Evolutionary conservation across 2,888 invertebrate genomes (phyloP).

Genomic region (Ferdinandea cuprea): DNA sequence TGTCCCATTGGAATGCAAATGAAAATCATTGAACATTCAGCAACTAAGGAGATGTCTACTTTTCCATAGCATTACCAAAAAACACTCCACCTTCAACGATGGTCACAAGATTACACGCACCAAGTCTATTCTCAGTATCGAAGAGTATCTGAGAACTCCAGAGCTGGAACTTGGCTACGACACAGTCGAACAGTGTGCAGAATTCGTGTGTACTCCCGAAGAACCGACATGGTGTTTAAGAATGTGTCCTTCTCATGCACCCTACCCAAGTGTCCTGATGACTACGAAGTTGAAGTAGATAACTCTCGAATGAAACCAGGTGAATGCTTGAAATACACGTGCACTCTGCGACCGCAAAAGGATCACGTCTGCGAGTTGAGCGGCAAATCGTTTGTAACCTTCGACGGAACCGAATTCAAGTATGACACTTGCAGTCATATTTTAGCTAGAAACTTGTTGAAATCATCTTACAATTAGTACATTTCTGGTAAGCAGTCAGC

Average conservation of each 20-base stretch:
- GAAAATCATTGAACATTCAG: slow-evolving; percentile 81
- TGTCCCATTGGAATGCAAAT: slow-evolving; percentile 84
- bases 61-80: slow-evolving; percentile 76
- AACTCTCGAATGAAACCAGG: slow-evolving; percentile 79
- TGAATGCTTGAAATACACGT: slow-evolving; percentile 86
- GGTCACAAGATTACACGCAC: slow-evolving; percentile 79
- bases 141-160: slow-evolving; percentile 79
- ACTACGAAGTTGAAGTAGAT: slow-evolving; percentile 85
- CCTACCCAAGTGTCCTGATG: slow-evolving; percentile 85
- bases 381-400: slow-evolving; percentile 90
- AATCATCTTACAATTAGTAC: slow-evolving; percentile 88
- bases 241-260: slow-evolving; percentile 78
- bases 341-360: slow-evolving; percentile 86
- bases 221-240: slow-evolving; percentile 76
- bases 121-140: slow-evolving; percentile 78
- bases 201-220: slow-evolving; percentile 81
- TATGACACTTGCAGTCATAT: slow-evolving; percentile 93
- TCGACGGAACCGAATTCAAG: slow-evolving; percentile 90
- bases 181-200: slow-evolving; percentile 79
- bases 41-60: slow-evolving; percentile 81
- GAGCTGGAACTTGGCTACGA: slow-evolving; percentile 76
- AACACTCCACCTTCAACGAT: slow-evolving; percentile 78
- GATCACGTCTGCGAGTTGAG: slow-evolving; percentile 87
- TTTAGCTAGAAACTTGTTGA: slow-evolving; percentile 87
- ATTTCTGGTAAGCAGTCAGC: slow-evolving; percentile 86